Percentiles rank a stretch among this genome's conserved stretches.
These are phyloP conservation scores for Drosophila neutralis DNA, from an alignment of 2,888 invertebrate species.

Conservation along the genomic window DNA sequence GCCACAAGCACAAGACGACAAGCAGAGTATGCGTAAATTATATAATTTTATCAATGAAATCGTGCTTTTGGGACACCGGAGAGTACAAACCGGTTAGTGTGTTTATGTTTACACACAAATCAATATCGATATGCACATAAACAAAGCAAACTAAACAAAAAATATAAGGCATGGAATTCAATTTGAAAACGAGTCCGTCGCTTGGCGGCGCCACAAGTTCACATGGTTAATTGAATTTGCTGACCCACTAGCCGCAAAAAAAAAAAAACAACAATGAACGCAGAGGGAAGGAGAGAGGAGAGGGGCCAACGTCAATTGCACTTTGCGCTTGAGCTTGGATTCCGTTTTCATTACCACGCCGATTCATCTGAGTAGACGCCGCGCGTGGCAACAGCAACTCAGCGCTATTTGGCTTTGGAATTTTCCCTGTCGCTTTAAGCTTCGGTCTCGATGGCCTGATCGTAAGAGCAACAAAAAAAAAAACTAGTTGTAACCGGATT, in stretches of 20 bases:
- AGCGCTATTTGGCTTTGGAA: conserved; percentile 20
- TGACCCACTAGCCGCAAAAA: conserved; percentile 74
- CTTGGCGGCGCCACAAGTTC: conserved; percentile 74
- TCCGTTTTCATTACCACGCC: conserved; percentile 56
- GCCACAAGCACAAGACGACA: conserved; percentile 6
- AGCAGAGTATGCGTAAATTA: conserved; percentile 31
- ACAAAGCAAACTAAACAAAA: conserved; percentile 22
- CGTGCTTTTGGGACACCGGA: conserved; percentile 42
- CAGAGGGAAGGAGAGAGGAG: not conserved
- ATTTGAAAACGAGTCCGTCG: conserved; percentile 51
- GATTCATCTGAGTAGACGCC: conserved; percentile 44
- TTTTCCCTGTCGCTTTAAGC: conserved; percentile 29
- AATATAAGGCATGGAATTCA: conserved; percentile 59
- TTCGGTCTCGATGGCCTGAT: conserved; percentile 31
- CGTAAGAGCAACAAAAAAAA: not conserved
- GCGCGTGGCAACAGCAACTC: conserved; percentile 65
- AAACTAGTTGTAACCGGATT: conserved; percentile 52
- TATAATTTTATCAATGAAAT: conserved; percentile 69
- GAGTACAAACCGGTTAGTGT: conserved; percentile 46
- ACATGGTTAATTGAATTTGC: conserved; percentile 80
- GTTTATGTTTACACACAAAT: conserved; percentile 21
- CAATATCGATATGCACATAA: conserved; percentile 25
- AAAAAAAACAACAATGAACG: conserved; percentile 13
- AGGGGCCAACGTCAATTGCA: conserved; percentile 26
- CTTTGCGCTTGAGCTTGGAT: conserved; percentile 57